Evolutionary conservation across 2,113 vertebrate species (phyloP).

Genomic region (Cyanoliseus patagonus): DNA sequence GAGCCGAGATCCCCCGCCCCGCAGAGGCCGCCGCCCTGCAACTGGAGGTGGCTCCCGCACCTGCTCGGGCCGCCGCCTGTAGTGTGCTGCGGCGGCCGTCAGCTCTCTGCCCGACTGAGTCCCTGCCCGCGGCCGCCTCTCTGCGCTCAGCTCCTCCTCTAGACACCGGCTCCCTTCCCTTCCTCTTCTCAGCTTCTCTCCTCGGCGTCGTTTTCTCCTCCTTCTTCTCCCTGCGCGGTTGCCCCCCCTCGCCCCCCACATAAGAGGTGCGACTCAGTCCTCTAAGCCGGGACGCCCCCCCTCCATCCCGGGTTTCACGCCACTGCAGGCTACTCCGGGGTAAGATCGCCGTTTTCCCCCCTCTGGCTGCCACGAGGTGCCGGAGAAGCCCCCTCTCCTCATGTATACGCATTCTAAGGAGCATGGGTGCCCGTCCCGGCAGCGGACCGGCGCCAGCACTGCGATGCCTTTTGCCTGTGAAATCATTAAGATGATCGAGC

Average conservation of each 20-base stretch:
- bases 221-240: not conserved
- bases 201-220: not conserved
- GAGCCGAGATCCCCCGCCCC: not conserved
- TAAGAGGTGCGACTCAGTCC: not conserved
- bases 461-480: not conserved
- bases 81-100: not conserved
- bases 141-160: slow-evolving; percentile 23
- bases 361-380: not conserved
- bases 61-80: not conserved
- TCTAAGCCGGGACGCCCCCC: not conserved
- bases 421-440: not conserved
- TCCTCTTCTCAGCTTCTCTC: not conserved
- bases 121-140: not conserved
- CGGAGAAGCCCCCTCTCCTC: not conserved
- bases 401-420: rapidly evolving
- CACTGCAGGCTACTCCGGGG: not conserved
- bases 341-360: rapidly evolving
- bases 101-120: not conserved
- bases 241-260: not conserved
- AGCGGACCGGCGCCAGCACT: rapidly evolving
- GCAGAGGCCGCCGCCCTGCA: not conserved
- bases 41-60: not conserved
- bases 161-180: not conserved
- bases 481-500: rapidly evolving
- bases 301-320: not conserved